Conservation (phyloP, 2,888 invertebrate genomes). For the Danaus chrysippus region DNA sequence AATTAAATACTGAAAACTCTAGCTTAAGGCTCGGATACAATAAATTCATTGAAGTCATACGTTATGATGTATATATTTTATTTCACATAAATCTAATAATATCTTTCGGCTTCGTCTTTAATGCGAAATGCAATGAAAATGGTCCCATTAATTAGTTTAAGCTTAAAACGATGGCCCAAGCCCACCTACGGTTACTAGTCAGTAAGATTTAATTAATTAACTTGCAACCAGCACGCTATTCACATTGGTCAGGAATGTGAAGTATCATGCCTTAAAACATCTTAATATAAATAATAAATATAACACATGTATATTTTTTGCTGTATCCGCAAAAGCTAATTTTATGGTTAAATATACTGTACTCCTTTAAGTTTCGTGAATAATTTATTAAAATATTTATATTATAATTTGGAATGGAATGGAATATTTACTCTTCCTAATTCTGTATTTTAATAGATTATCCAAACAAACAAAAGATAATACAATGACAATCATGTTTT, state of each 20-base stretch:
- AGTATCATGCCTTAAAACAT: conserved; percentile 1
- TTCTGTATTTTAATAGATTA: neutral
- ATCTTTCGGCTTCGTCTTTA: conserved; percentile 7
- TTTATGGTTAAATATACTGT: no score
- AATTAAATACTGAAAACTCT: conserved; percentile 67
- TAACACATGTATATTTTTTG: no score
- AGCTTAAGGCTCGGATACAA: conserved; percentile 67
- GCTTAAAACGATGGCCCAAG: neutral
- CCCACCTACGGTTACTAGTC: conserved; percentile 4
- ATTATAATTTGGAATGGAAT: no score
- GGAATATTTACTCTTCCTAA: no score
- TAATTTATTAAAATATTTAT: no score
- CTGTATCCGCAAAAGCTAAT: no score
- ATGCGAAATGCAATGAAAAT: conserved; percentile 4
- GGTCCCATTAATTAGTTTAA: conserved; percentile 2
- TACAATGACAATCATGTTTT: conserved; percentile 41
- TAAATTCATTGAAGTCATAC: conserved; percentile 45
- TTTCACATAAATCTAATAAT: neutral
- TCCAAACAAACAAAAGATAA: conserved; percentile 33
- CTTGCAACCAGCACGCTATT: conserved; percentile 6
- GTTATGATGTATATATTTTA: neutral
- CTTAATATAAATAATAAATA: neutral
- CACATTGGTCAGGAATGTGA: neutral
- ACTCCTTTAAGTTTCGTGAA: no score
- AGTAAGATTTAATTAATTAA: conserved; percentile 5